Percentiles rank a stretch among this genome's conserved stretches.
phyloP scores from a whole-genome alignment of 2,113 vertebrate species.

The Egretta garzetta region DNA sequence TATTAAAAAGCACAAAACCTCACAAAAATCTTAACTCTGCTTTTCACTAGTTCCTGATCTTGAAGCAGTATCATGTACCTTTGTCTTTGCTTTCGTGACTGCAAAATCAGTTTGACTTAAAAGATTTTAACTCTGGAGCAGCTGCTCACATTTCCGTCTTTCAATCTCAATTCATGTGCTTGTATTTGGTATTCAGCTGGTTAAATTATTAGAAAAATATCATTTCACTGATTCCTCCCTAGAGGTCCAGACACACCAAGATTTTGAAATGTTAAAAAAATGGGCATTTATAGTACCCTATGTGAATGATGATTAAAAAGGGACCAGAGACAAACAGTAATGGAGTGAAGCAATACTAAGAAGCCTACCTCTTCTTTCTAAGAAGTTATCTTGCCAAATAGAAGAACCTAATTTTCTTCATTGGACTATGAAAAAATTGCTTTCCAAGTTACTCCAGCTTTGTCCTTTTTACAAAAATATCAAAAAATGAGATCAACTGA shows the following conservation, averaged over 20 bases:
- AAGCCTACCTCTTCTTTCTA: neutral
- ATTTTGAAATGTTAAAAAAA: neutral
- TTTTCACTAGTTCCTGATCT: neutral
- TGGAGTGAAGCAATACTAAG: neutral
- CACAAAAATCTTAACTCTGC: neutral
- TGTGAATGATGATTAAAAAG: neutral
- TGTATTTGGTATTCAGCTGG: neutral
- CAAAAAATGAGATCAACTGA: neutral
- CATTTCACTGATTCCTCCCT: neutral
- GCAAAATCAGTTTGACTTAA: neutral
- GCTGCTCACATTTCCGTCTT: neutral
- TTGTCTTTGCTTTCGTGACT: neutral
- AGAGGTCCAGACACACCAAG: neutral
- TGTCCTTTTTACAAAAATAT: neutral
- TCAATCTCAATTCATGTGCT: neutral
- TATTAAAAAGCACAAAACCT: neutral
- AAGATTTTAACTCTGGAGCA: neutral
- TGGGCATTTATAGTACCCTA: neutral
- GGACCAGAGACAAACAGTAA: neutral
- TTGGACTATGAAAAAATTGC: neutral
- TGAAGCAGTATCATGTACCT: neutral
- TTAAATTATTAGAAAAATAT: neutral
- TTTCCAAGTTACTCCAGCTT: neutral
- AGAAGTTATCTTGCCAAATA: neutral
- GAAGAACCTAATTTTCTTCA: neutral